phyloP scores from a whole-genome alignment of 2,113 vertebrate genomes.

The Cyanistes caeruleus region DNA sequence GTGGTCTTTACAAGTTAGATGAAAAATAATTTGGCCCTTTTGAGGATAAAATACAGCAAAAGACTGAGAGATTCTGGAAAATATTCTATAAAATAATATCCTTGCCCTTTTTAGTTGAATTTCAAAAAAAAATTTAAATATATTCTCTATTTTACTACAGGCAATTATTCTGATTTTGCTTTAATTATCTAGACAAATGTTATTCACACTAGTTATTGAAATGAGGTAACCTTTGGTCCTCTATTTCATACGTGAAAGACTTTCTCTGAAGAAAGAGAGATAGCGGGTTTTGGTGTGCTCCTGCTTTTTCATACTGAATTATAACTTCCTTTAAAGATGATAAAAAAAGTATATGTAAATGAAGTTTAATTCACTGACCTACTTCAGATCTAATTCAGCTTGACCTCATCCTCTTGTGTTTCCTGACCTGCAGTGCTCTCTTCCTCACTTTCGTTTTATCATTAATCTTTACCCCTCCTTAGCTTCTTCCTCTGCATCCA shows the following conservation, averaged over 20 bases:
- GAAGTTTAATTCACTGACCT: conserved; percentile 12
- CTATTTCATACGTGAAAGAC: neutral
- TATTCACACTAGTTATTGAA: neutral
- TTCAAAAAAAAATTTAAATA: neutral
- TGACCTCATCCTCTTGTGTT: neutral
- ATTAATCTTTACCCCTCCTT: neutral
- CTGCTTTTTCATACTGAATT: neutral
- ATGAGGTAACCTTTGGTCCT: neutral
- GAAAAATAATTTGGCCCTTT: neutral
- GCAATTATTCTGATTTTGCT: neutral
- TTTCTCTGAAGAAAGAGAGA: neutral
- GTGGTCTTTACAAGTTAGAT: neutral
- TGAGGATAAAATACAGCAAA: neutral
- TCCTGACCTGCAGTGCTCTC: neutral
- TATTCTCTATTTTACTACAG: neutral
- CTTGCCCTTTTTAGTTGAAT: neutral
- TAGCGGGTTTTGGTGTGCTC: neutral
- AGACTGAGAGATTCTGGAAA: neutral
- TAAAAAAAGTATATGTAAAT: neutral
- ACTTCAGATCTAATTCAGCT: neutral
- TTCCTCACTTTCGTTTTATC: neutral
- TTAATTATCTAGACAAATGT: neutral
- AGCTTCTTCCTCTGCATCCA: neutral
- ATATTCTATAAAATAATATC: neutral
- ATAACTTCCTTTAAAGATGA: neutral